A percentile compares a stretch with the other conserved stretches of the same genome.
phyloP scores from a whole-genome alignment of 1,140 invertebrate species.

The Plutomurus gul region DNA sequence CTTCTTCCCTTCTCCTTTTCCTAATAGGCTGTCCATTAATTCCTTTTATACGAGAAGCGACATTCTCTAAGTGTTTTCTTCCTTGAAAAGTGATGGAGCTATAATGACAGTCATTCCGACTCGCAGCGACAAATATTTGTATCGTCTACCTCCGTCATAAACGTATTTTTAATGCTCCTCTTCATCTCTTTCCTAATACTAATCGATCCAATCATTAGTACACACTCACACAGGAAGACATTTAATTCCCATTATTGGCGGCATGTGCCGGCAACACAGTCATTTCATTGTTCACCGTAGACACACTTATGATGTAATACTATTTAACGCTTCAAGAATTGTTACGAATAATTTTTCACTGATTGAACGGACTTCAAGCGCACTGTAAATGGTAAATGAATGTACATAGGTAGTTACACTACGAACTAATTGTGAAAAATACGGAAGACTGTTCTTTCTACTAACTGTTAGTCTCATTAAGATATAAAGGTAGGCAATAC shows the following conservation, averaged over 20 bases:
- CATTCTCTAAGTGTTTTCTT: background rate
- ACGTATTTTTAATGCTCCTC: background rate
- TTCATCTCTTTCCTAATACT: background rate
- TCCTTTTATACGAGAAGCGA: background rate
- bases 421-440: too few species aligned
- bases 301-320: background rate
- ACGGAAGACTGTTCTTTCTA: too few species aligned
- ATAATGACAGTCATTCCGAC: conserved; percentile 9
- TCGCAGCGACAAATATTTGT: background rate
- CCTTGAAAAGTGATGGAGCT: background rate
- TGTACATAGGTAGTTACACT: too few species aligned
- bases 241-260: background rate
- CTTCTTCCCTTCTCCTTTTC: background rate
- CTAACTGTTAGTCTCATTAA: too few species aligned
- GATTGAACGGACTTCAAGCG: background rate
- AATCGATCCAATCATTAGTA: conserved; percentile 5
- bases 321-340: conserved; percentile 5
- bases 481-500: too few species aligned
- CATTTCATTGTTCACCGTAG: background rate
- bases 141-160: conserved; percentile 13
- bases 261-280: background rate
- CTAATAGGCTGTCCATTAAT: background rate
- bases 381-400: too few species aligned
- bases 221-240: conserved; percentile 14
- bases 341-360: background rate